Conservation (phyloP, 2,113 vertebrate species). For the Pelvicachromis taeniatus region DNA sequence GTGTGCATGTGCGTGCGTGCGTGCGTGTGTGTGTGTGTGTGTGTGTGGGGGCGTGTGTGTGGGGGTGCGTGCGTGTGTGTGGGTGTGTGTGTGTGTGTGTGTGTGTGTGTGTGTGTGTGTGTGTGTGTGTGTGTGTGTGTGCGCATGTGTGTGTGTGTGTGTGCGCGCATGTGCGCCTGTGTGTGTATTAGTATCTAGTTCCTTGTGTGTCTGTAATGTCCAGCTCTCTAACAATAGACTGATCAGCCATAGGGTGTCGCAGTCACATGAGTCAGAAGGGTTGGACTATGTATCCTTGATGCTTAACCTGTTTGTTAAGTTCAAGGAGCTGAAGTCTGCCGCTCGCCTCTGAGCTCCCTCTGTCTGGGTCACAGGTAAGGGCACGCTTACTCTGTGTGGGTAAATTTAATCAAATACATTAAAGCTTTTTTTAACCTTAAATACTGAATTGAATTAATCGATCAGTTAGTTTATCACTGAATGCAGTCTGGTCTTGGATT, state of each 20-base stretch:
- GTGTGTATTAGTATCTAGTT: neutral
- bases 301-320: constrained; percentile 36
- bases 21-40: neutral
- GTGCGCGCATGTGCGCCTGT: no score
- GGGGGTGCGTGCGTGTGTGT: no score
- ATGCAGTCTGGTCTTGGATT: neutral
- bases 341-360: constrained; percentile 22
- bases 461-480: neutral
- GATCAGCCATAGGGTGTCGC: constrained; percentile 45
- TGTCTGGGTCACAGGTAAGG: constrained; percentile 57
- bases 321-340: constrained; percentile 38
- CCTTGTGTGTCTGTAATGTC: neutral
- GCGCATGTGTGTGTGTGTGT: neutral
- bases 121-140: neutral
- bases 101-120: neutral
- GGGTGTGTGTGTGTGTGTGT: neutral
- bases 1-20: no score
- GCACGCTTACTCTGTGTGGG: neutral
- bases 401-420: neutral
- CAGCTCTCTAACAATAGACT: constrained; percentile 70
- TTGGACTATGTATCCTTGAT: constrained; percentile 62
- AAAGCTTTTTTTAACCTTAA: neutral
- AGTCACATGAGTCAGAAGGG: constrained; percentile 69
- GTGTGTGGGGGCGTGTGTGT: no score
- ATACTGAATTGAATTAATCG: neutral